These are phyloP conservation scores for Tetramorium alpestre DNA, from an alignment of 1,140 invertebrate species.

Conservation along the genomic window DNA sequence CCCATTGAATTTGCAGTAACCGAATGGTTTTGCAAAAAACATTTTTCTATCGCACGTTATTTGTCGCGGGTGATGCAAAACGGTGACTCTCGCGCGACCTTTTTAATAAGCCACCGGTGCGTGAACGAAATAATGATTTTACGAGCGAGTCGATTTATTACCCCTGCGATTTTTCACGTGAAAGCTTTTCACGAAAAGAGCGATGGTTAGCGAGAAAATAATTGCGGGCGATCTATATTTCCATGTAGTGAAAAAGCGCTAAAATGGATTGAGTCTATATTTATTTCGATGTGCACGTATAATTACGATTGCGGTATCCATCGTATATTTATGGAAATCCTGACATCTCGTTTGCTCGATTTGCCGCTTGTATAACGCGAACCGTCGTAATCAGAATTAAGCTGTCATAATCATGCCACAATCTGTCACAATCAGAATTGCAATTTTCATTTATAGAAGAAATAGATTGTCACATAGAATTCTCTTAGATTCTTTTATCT, in stretches of 20 bases:
- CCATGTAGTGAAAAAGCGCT: not conserved
- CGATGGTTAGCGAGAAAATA: conserved; percentile 21
- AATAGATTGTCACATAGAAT: not conserved
- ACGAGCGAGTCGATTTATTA: conserved; percentile 31
- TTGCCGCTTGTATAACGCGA: conserved; percentile 7
- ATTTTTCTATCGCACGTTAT: not conserved
- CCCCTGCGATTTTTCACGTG: not conserved
- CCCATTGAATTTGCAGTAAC: not conserved
- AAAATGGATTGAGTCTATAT: not conserved
- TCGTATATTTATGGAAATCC: conserved; percentile 19
- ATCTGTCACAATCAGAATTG: conserved; percentile 12
- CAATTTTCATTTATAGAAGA: not conserved
- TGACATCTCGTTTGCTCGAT: not conserved
- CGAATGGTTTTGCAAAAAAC: conserved; percentile 26
- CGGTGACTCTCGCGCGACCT: not conserved
- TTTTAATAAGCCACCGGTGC: conserved; percentile 26
- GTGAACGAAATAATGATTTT: conserved; percentile 40
- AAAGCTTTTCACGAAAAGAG: not conserved
- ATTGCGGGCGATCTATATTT: conserved; percentile 19
- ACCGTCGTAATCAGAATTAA: not conserved
- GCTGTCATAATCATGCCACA: not conserved
- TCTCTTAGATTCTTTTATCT: not conserved
- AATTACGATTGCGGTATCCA: not conserved
- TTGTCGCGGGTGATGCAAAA: conserved; percentile 1
- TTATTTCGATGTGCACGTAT: not conserved